Conservation (phyloP, 2,797 vertebrate species). For the Enteromius trimaculatus region DNA sequence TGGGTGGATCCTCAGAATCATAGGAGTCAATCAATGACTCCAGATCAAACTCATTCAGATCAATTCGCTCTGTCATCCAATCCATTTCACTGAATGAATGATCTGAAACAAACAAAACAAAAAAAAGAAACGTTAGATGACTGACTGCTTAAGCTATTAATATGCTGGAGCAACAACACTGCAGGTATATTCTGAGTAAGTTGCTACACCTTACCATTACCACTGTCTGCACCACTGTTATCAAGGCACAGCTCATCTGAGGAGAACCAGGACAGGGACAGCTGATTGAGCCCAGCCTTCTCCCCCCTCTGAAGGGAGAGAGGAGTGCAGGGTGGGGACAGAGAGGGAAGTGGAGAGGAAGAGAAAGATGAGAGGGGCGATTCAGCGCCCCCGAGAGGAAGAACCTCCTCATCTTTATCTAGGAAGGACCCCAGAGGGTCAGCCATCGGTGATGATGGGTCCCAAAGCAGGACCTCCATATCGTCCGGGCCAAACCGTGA, state of each 20-base stretch:
- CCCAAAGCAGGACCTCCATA: conserved; percentile 87
- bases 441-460: conserved; percentile 94
- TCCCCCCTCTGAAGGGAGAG: conserved; percentile 65
- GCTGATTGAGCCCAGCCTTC: conserved; percentile 73
- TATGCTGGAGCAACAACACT: conserved; percentile 45
- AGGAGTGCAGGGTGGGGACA: conserved; percentile 65
- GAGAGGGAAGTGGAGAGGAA: conserved; percentile 67
- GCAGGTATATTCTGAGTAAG: rapidly evolving
- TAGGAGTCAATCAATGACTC: conserved; percentile 85
- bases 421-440: conserved; percentile 72
- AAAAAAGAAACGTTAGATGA: neutral
- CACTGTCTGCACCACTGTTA: conserved; percentile 57
- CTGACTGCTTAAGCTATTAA: neutral
- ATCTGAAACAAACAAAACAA: conserved; percentile 66
- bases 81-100: conserved; percentile 88
- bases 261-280: conserved; percentile 70
- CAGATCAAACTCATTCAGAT: conserved; percentile 91
- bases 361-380: conserved; percentile 70
- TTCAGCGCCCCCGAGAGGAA: conserved; percentile 59
- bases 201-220: conserved; percentile 70
- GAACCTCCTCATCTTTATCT: conserved; percentile 67
- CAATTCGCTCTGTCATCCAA: conserved; percentile 95
- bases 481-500: conserved; percentile 92
- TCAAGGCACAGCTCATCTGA: conserved; percentile 66
- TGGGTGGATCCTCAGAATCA: conserved; percentile 83